These are phyloP conservation scores for Remorina albescens DNA, from an alignment of 2,797 vertebrate species.

Conservation along the genomic window DNA sequence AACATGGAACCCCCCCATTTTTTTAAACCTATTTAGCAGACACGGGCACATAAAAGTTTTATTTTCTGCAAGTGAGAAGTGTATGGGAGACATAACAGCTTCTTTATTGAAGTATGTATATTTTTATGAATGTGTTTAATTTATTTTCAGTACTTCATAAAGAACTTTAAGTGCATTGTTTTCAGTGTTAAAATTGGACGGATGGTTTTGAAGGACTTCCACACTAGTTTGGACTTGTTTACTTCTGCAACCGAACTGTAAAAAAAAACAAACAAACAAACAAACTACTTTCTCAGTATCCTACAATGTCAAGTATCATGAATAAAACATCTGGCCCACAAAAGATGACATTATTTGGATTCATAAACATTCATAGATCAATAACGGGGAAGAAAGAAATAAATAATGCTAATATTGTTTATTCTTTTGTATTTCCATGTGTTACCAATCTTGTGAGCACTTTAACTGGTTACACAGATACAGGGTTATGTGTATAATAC, in stretches of 20 bases:
- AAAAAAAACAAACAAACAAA: too few relatives aligned
- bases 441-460: conserved; percentile 22
- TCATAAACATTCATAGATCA: not conserved
- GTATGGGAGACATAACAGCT: not conserved
- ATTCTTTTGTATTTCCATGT: conserved; percentile 8
- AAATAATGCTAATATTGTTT: not conserved
- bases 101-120: not conserved
- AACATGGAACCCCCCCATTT: not conserved
- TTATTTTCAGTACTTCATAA: too few relatives aligned
- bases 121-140: not conserved
- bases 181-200: not conserved
- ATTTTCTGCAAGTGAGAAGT: not conserved
- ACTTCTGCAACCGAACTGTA: not conserved
- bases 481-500: conserved; percentile 44
- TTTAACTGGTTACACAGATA: conserved; percentile 52
- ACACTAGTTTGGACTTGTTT: not conserved
- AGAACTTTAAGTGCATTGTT: not conserved
- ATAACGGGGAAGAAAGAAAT: not conserved
- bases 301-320: not conserved
- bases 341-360: not conserved
- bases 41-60: not conserved
- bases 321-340: not conserved
- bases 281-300: not conserved
- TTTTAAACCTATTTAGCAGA: not conserved
- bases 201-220: not conserved